These are phyloP conservation scores for Caenorhabditis virilis DNA, from an alignment of 2,888 invertebrate genomes.

Conservation along the genomic window DNA sequence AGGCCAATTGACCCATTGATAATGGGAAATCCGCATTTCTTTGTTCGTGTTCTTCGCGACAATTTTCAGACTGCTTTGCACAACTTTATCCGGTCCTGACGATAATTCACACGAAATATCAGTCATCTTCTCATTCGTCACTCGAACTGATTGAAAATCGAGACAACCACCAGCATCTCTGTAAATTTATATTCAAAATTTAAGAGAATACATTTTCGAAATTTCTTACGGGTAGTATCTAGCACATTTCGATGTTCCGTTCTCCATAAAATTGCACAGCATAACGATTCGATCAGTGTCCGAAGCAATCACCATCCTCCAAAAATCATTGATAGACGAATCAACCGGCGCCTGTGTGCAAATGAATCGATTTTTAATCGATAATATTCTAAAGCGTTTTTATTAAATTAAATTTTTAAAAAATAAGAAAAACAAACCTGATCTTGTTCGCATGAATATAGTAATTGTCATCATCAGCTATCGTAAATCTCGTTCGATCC, in stretches of 20 bases:
- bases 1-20: constrained; percentile 24
- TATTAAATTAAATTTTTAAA: too few relatives aligned
- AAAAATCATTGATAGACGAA: constrained; percentile 15
- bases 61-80: constrained; percentile 7
- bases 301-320: constrained; percentile 12
- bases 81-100: constrained; percentile 7
- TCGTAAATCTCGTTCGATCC: constrained; percentile 16
- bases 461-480: constrained; percentile 15
- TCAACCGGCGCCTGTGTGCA: constrained; percentile 28
- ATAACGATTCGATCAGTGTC: constrained; percentile 16
- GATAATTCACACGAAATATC: constrained; percentile 1
- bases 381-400: too few relatives aligned
- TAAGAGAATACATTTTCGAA: too few relatives aligned
- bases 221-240: constrained; percentile 21
- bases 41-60: constrained; percentile 12
- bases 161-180: constrained; percentile 5
- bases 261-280: constrained; percentile 21
- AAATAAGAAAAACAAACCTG: background rate
- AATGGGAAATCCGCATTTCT: constrained; percentile 8
- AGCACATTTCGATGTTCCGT: constrained; percentile 18
- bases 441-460: constrained; percentile 27
- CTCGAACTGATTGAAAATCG: constrained; percentile 4
- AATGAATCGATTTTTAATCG: constrained; percentile 12
- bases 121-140: constrained; percentile 8
- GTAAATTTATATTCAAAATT: too few relatives aligned